Evolutionary conservation across 1,140 invertebrate genomes (phyloP).

Genomic region (Drosophila melanogaster): Release_6_plus_ISO1_MT NT_033777.3:15454001-15454500

Average conservation of each 20-base stretch:
- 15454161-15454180: constrained; percentile 51
- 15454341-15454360: constrained; percentile 10
- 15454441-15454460: constrained; percentile 67
- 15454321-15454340: neutral
- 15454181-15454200: constrained; percentile 34
- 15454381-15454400: constrained; percentile 19
- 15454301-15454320: constrained; percentile 16
- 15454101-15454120: constrained; percentile 60
- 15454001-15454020: constrained; percentile 39
- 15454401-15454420: constrained; percentile 14
- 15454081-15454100: constrained; percentile 62
- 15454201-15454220: constrained; percentile 60
- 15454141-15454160: constrained; percentile 73
- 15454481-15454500: constrained; percentile 77
- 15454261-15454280: neutral
- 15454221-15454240: constrained; percentile 49
- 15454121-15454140: constrained; percentile 65
- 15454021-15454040: constrained; percentile 51
- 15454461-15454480: constrained; percentile 64
- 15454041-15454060: constrained; percentile 11
- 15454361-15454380: constrained; percentile 25
- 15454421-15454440: constrained; percentile 68
- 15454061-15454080: constrained; percentile 46
- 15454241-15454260: constrained; percentile 19
- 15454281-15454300: constrained; percentile 27